These are phyloP conservation scores for Acanthurus tractus DNA, from an alignment of 2,797 vertebrate species.

Conservation along the genomic window DNA sequence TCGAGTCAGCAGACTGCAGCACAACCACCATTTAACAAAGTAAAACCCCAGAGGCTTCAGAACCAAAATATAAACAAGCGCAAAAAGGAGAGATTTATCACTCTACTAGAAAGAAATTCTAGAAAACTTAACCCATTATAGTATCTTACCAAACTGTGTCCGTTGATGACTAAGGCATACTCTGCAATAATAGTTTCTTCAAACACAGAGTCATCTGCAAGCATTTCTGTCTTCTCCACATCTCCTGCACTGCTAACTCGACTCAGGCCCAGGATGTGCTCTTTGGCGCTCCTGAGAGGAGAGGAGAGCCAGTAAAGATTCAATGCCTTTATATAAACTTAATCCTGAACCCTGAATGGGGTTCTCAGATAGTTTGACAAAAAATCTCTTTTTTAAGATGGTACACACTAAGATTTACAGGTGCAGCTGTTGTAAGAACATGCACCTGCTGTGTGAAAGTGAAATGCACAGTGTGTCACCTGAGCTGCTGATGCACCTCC, in stretches of 20 bases:
- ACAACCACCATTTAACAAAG: constrained; percentile 19
- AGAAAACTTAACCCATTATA: neutral
- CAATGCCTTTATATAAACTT: no score
- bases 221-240: constrained; percentile 72
- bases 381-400: no score
- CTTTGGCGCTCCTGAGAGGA: constrained; percentile 81
- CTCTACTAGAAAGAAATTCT: neutral
- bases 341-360: no score
- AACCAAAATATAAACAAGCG: constrained; percentile 27
- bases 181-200: constrained; percentile 84
- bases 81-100: neutral
- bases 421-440: neutral
- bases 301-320: neutral
- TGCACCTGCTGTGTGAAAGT: neutral
- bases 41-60: constrained; percentile 10
- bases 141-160: constrained; percentile 87
- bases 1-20: constrained; percentile 36
- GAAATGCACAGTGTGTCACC: constrained; percentile 68
- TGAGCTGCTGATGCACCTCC: constrained; percentile 88
- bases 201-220: constrained; percentile 76
- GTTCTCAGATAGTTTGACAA: neutral
- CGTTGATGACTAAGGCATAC: constrained; percentile 88
- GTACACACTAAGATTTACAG: no score
- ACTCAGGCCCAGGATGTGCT: constrained; percentile 78
- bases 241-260: constrained; percentile 67